Conservation (phyloP, 2,113 vertebrate genomes). For the Cryptotis parvus region DNA sequence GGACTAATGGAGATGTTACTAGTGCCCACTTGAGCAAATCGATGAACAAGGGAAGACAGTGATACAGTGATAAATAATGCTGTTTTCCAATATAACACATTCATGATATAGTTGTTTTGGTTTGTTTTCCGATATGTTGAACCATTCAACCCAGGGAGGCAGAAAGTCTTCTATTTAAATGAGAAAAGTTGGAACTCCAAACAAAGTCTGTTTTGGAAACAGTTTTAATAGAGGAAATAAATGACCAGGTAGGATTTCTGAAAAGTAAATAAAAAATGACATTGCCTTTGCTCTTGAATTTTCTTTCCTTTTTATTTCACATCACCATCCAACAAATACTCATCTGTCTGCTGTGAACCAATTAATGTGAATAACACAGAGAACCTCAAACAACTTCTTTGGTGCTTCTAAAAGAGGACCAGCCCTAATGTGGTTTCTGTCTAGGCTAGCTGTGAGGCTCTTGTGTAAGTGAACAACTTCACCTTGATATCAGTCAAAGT, state of each 20-base stretch:
- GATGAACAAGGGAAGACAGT: too few species aligned
- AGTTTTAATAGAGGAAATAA: not conserved
- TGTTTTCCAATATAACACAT: not conserved
- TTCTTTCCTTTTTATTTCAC: conserved; percentile 21
- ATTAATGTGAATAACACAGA: not conserved
- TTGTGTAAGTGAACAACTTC: conserved; percentile 45
- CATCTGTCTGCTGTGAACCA: not conserved
- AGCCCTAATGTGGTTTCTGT: conserved; percentile 46
- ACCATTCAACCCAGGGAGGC: not conserved
- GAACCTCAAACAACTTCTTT: conserved; percentile 63
- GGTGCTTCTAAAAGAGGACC: not conserved
- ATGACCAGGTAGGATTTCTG: not conserved
- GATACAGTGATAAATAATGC: too few species aligned
- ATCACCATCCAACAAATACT: not conserved
- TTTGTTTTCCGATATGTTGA: not conserved
- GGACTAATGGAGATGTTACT: too few species aligned
- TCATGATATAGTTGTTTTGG: not conserved
- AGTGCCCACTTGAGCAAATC: too few species aligned
- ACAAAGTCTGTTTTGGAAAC: not conserved
- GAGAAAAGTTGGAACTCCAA: not conserved
- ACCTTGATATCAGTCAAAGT: not conserved
- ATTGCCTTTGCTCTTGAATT: not conserved
- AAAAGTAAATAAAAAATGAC: not conserved
- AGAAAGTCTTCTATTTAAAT: conserved; percentile 14
- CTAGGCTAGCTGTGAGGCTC: not conserved